Conservation (phyloP, 2,888 invertebrate species). For the Troides aeacus region DNA sequence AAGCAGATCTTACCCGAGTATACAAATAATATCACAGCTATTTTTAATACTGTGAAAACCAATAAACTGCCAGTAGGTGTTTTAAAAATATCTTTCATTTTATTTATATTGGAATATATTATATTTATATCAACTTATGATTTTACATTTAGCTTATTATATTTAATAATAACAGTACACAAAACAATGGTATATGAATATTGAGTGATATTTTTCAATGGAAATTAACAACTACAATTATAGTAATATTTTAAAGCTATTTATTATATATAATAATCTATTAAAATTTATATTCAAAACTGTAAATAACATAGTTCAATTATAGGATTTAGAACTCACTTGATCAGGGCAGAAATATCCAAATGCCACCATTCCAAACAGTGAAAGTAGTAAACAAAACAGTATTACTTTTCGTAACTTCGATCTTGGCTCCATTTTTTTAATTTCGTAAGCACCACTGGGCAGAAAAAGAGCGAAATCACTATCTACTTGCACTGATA, state of each 20-base stretch:
- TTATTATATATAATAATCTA: no score
- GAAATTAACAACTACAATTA: no score
- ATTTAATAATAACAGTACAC: not conserved
- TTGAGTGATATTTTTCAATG: no score
- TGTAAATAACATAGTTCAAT: not conserved
- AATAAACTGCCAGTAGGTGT: no score
- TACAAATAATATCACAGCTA: no score
- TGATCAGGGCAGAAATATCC: conserved; percentile 95
- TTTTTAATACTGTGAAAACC: no score
- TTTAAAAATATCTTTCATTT: no score
- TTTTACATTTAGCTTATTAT: not conserved
- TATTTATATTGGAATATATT: not conserved
- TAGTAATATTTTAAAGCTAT: no score
- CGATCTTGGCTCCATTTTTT: conserved; percentile 92
- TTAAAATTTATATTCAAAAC: no score
- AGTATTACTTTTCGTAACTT: conserved; percentile 89
- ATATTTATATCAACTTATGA: not conserved
- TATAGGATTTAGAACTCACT: conserved; percentile 66
- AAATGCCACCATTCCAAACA: conserved; percentile 92
- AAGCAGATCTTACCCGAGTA: no score
- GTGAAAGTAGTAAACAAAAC: conserved; percentile 89
- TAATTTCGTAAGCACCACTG: conserved; percentile 88
- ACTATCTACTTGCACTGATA: conserved; percentile 91
- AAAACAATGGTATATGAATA: not conserved
- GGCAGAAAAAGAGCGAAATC: conserved; percentile 89